Evolutionary conservation across 1,140 invertebrate genomes (phyloP), one percentile per base, ranked within the genome.

Genomic region (roundworm (Caenorhabditis elegans)): DNA sequence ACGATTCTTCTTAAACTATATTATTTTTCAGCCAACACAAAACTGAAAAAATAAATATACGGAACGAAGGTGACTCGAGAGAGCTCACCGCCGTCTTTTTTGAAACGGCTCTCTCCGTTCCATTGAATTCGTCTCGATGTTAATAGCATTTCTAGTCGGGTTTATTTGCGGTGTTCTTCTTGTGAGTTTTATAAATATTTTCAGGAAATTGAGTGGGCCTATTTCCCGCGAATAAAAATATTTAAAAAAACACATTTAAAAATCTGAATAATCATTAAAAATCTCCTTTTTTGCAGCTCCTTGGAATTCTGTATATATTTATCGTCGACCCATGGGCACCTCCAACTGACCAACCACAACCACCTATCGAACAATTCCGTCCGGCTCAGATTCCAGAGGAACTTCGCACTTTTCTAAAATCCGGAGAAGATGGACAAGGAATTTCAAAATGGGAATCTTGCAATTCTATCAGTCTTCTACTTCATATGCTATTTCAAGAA

Each of bases 401-500:
- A 39, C 82, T 88, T 2, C 81, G 81, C 22, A 55, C 51, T 3
- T 88, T 88, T 76, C 49, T 88, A 5, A 82, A 82, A 11, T 86
- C 87, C 8, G 78, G 81, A 36, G 65, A 86, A 48, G 87, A 88
- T 78, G 87, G 87, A 22, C 78, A 76, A 75, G 84, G 82, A 5
- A 83, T 82, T 39, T 85, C 85, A 2, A 83, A 86, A 76, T 85
- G 85, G 81, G 87, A 88, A 70, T 80, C 85, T 3, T 88, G 85
- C 34, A 82, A 81, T 53, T 84, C 83, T 10, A 55, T 88, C 8
- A 85, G 80, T 53, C 76, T 89, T 3, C 78, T 88, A 11, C 76
- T 88, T 19, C 87, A 88, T 28, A 89, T 89, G 70, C 79, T 88
- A 5, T 88, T 84, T 60, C 87, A 89, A 55, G 87, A 88, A 49